phyloP scores from a whole-genome alignment of 2,797 vertebrate species.

The Eremophila alpestris region DNA sequence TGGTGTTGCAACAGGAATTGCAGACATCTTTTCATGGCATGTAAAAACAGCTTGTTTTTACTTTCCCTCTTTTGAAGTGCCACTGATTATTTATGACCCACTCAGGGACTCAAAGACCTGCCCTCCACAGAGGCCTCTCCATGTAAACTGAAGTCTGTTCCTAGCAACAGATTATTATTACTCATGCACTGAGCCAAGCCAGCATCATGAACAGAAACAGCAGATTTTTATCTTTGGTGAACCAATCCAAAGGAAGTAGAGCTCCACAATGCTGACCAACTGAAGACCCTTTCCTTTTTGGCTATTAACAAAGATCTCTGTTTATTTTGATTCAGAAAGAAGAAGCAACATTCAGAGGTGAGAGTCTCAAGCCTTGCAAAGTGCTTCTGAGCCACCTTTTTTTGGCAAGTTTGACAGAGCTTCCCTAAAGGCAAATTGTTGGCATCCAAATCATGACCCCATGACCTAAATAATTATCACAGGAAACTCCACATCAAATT shows the following conservation, averaged over 20 bases:
- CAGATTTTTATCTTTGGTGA: constrained; percentile 49
- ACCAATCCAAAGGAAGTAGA: neutral
- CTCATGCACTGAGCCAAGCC: neutral
- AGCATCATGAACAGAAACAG: neutral
- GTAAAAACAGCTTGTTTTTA: neutral
- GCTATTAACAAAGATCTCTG: neutral
- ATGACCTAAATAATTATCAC: neutral
- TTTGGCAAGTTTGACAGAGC: neutral
- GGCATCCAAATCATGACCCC: neutral
- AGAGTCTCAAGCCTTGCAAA: neutral
- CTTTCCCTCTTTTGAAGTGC: neutral
- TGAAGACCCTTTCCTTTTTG: neutral
- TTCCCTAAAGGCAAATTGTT: neutral
- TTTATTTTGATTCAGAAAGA: neutral
- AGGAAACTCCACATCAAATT: neutral
- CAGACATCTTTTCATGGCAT: neutral
- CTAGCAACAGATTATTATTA: constrained; percentile 56
- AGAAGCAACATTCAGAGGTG: neutral
- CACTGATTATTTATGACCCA: constrained; percentile 34
- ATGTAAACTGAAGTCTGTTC: constrained; percentile 31
- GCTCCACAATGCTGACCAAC: neutral
- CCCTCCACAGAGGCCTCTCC: constrained; percentile 28
- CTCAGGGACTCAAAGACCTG: constrained; percentile 11
- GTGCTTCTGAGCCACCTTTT: neutral
- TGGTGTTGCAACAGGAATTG: constrained; percentile 6